phyloP scores from a whole-genome alignment of 2,113 vertebrate genomes.

The Jacana jacana region DNA sequence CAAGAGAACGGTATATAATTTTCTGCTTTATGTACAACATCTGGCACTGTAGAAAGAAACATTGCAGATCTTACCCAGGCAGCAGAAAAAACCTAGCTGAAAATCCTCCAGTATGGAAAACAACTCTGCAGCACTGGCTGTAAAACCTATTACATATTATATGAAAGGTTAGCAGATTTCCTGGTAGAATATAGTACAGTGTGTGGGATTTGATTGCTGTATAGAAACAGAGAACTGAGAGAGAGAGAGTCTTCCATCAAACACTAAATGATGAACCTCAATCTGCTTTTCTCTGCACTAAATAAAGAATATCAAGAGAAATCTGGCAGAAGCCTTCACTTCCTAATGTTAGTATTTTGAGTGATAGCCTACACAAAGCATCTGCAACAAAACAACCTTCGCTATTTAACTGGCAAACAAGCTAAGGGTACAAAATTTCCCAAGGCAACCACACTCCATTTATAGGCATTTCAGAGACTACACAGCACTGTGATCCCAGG shows the following conservation, averaged over 20 bases:
- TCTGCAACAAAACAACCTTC: not conserved
- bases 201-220: not conserved
- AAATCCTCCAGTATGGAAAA: not conserved
- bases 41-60: not conserved
- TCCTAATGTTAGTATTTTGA: not conserved
- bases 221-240: not conserved
- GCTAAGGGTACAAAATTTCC: not conserved
- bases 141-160: not conserved
- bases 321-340: not conserved
- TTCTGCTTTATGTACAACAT: conserved; percentile 11
- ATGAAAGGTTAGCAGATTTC: conserved; percentile 26
- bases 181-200: conserved; percentile 1
- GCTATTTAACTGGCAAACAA: not conserved
- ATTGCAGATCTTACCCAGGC: not conserved
- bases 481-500: not conserved
- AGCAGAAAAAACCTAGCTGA: conserved; percentile 38
- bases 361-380: conserved; percentile 8
- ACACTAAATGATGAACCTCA: not conserved
- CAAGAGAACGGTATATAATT: conserved; percentile 1
- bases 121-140: not conserved
- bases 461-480: not conserved
- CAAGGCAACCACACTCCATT: not conserved
- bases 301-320: not conserved
- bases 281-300: not conserved
- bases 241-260: not conserved